Evolutionary conservation across 2,888 invertebrate genomes (phyloP).

Genomic region (Papilio protenor): DNA sequence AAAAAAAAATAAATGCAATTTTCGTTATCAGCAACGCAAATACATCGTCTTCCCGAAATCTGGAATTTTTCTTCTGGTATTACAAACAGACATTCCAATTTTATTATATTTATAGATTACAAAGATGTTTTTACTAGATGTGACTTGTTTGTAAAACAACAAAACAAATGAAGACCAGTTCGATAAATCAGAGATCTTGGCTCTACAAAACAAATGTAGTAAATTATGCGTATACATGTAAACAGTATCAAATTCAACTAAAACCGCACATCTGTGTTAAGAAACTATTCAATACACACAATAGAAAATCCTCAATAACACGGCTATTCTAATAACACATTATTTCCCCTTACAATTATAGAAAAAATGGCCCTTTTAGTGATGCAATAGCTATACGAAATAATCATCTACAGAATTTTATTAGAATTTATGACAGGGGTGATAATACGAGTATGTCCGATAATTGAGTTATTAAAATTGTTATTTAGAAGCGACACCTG

Average conservation of each 20-base stretch:
- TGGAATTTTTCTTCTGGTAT: no score
- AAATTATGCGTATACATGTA: conserved; percentile 7
- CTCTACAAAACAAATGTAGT: neutral
- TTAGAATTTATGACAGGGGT: neutral
- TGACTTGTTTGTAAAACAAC: neutral
- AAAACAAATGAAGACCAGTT: neutral
- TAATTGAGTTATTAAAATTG: conserved; percentile 31
- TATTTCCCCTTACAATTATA: conserved; percentile 31
- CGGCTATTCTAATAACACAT: conserved; percentile 23
- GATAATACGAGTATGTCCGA: conserved; percentile 22
- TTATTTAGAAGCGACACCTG: conserved; percentile 16
- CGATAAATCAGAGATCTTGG: neutral
- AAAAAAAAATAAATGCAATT: no score
- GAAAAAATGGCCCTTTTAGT: conserved; percentile 34
- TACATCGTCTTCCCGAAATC: no score
- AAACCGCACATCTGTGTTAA: conserved; percentile 33
- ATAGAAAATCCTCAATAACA: conserved; percentile 23
- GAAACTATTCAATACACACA: conserved; percentile 37
- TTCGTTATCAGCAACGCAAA: no score
- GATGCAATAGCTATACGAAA: conserved; percentile 26
- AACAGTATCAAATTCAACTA: conserved; percentile 27
- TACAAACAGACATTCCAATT: no score
- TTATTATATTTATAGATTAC: no score
- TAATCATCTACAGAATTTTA: conserved; percentile 22
- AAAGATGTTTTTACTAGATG: no score